A percentile compares a stretch with the other conserved stretches of the same genome.
phyloP scores from a whole-genome alignment of 2,113 vertebrate genomes.

The Clarias batrachus region DNA sequence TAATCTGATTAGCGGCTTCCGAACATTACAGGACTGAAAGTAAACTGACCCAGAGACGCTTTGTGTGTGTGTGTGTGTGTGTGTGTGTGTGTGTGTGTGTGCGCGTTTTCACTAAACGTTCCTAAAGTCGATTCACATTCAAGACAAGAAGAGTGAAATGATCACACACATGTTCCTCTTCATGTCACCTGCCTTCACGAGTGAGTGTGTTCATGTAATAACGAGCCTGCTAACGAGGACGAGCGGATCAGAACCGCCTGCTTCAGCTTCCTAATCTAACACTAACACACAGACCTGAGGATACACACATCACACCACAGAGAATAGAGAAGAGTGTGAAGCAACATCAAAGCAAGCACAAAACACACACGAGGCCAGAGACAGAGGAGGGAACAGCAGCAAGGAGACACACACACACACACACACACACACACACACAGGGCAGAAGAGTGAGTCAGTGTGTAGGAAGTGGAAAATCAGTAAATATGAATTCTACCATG shows the following conservation, averaged over 20 bases:
- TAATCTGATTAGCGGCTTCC: constrained; percentile 79
- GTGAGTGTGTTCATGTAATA: not conserved
- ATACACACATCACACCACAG: not conserved
- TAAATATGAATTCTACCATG: no score
- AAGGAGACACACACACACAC: constrained; percentile 23
- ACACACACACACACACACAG: no score
- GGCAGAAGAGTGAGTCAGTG: no score
- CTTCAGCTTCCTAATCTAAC: not conserved
- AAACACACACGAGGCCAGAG: constrained; percentile 49
- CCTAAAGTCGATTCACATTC: not conserved
- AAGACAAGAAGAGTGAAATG: not conserved
- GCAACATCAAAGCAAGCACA: constrained; percentile 18
- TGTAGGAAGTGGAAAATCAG: no score
- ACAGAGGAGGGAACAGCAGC: constrained; percentile 42
- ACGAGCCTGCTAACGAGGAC: no score
- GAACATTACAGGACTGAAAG: constrained; percentile 71
- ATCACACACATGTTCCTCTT: not conserved
- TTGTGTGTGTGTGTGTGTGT: not conserved
- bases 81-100: not conserved
- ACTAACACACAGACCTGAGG: not conserved
- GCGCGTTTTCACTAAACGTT: not conserved
- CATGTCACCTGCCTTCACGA: not conserved
- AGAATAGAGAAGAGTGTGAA: not conserved
- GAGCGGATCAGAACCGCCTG: not conserved
- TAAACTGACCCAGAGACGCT: not conserved